phyloP scores from a whole-genome alignment of 1,140 invertebrate genomes.

The Saccostrea cuccullata region DNA sequence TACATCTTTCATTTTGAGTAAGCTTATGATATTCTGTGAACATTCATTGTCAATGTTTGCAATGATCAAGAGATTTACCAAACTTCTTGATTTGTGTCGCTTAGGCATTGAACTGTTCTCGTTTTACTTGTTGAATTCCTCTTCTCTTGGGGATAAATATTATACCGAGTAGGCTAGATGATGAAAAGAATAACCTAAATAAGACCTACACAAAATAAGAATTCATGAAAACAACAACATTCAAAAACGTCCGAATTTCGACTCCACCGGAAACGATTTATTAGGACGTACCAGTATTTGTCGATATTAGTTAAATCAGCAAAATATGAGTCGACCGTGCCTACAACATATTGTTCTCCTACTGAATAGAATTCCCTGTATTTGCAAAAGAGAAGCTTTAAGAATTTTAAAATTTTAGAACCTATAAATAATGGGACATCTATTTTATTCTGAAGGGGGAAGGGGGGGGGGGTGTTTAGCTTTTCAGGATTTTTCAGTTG shows the following conservation, averaged over 20 bases:
- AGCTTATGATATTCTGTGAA: too few relatives aligned
- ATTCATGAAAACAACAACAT: background rate
- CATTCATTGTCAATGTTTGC: background rate
- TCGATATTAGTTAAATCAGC: background rate
- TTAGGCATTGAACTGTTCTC: background rate
- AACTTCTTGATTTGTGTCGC: background rate
- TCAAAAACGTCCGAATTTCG: constrained; percentile 13
- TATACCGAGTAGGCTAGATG: background rate
- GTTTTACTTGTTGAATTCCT: background rate
- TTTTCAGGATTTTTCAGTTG: too few relatives aligned
- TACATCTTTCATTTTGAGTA: too few relatives aligned
- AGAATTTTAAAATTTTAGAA: background rate
- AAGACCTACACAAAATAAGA: background rate
- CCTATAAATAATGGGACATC: background rate
- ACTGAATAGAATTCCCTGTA: too few relatives aligned
- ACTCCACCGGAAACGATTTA: background rate
- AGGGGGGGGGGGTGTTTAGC: too few relatives aligned
- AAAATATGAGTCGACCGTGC: background rate
- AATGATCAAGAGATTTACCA: background rate
- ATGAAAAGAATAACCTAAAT: background rate
- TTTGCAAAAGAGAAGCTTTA: too few relatives aligned
- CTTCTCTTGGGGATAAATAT: background rate
- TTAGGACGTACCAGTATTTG: background rate
- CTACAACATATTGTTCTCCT: background rate
- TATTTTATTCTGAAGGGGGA: background rate